Conservation (phyloP, 1,140 invertebrate genomes). For the Palaemon carinicauda region DNA sequence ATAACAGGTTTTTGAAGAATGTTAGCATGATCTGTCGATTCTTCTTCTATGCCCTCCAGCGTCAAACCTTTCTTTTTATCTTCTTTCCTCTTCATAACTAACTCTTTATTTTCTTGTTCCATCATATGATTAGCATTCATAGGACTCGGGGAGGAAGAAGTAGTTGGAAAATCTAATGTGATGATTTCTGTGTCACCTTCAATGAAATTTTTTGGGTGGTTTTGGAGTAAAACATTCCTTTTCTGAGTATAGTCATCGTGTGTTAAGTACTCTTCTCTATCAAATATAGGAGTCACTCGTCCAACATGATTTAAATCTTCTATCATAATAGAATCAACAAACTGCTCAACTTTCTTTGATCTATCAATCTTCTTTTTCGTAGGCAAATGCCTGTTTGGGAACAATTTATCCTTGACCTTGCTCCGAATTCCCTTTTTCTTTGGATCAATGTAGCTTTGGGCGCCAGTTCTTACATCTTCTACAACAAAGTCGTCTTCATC, state of each 20-base stretch:
- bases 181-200: conserved; percentile 50
- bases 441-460: neutral
- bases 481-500: conserved; percentile 40
- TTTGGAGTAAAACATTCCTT: conserved; percentile 35
- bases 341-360: conserved; percentile 52
- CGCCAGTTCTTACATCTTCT: conserved; percentile 18
- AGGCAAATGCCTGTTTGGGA: conserved; percentile 50
- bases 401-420: conserved; percentile 51
- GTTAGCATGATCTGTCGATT: neutral
- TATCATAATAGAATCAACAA: conserved; percentile 45
- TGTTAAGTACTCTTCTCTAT: conserved; percentile 44
- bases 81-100: neutral
- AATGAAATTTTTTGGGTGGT: conserved; percentile 25
- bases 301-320: conserved; percentile 33
- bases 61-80: conserved; percentile 49
- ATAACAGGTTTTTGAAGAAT: neutral
- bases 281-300: conserved; percentile 52
- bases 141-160: neutral
- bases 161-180: neutral
- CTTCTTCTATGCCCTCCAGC: conserved; percentile 54
- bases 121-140: neutral
- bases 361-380: conserved; percentile 51
- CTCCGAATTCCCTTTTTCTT: conserved; percentile 49
- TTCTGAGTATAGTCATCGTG: conserved; percentile 47
- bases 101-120: neutral